Evolutionary conservation across 2,113 vertebrate species (phyloP).

Genomic region (Chloroceryle aenea): DNA sequence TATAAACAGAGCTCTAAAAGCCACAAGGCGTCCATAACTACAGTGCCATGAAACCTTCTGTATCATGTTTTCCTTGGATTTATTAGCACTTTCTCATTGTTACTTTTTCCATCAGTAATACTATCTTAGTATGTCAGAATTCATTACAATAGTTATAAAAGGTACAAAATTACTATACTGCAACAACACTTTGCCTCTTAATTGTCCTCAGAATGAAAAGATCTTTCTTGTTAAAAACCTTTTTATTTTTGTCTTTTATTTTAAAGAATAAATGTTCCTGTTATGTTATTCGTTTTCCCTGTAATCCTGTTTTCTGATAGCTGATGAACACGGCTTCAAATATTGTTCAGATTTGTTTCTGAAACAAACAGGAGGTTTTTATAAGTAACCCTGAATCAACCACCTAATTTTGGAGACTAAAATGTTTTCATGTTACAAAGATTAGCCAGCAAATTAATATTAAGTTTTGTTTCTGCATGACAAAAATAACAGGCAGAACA

Average conservation of each 20-base stretch:
- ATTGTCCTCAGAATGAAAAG: slow-evolving; percentile 10
- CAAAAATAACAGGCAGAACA: slow-evolving; percentile 30
- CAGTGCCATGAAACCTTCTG: background rate
- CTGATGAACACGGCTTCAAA: slow-evolving; percentile 38
- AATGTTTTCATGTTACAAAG: slow-evolving; percentile 46
- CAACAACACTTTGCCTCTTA: background rate
- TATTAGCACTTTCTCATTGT: slow-evolving; percentile 39
- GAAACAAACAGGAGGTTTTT: slow-evolving; percentile 34
- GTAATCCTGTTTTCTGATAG: slow-evolving; percentile 14
- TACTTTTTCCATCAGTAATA: slow-evolving; percentile 33
- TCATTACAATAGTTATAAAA: background rate
- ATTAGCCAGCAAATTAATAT: slow-evolving; percentile 40
- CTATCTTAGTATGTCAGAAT: slow-evolving; percentile 6
- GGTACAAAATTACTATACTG: background rate
- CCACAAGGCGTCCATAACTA: slow-evolving; percentile 8
- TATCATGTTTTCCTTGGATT: slow-evolving; percentile 45
- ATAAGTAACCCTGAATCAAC: slow-evolving; percentile 16
- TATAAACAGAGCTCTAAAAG: slow-evolving; percentile 45
- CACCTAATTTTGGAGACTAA: slow-evolving; percentile 51
- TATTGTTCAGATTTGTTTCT: slow-evolving; percentile 31
- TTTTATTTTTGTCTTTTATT: background rate
- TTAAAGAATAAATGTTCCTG: background rate
- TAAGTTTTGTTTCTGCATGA: slow-evolving; percentile 38
- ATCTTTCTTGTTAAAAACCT: background rate
- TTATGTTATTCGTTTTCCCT: background rate